Conservation (phyloP, 2,888 invertebrate species). For the Sarcophaga carnaria region DNA sequence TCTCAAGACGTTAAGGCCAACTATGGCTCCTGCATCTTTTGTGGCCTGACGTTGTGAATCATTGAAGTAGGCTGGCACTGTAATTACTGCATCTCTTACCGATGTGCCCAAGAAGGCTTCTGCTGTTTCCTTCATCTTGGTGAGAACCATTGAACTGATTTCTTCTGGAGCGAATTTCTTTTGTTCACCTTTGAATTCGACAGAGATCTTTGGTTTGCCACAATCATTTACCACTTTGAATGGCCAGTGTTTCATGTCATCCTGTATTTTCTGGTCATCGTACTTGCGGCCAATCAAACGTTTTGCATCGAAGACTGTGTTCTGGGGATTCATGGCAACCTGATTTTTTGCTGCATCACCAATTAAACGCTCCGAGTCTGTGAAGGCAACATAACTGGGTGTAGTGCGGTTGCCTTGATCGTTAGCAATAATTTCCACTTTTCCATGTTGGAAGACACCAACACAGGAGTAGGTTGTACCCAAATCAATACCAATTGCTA, state of each 20-base stretch:
- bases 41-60: slow-evolving; percentile 95
- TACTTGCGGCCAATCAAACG: slow-evolving; percentile 96
- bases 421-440: slow-evolving; percentile 92
- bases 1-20: slow-evolving; percentile 93
- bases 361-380: slow-evolving; percentile 88
- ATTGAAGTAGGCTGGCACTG: slow-evolving; percentile 95
- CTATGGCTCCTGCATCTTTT: slow-evolving; percentile 95
- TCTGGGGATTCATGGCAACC: slow-evolving; percentile 93
- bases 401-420: slow-evolving; percentile 86
- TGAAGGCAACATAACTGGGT: slow-evolving; percentile 87
- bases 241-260: slow-evolving; percentile 97
- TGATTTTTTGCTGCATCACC: slow-evolving; percentile 92
- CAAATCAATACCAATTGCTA: slow-evolving; percentile 85
- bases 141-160: slow-evolving; percentile 95
- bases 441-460: slow-evolving; percentile 91
- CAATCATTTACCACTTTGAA: slow-evolving; percentile 92
- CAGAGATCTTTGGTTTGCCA: slow-evolving; percentile 91
- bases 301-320: slow-evolving; percentile 96
- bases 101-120: slow-evolving; percentile 93
- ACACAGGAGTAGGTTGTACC: slow-evolving; percentile 88
- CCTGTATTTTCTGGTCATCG: slow-evolving; percentile 93
- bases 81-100: slow-evolving; percentile 92
- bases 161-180: slow-evolving; percentile 95
- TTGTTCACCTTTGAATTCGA: slow-evolving; percentile 93
- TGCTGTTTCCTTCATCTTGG: slow-evolving; percentile 96